Evolutionary conservation across 2,888 invertebrate genomes (phyloP), one percentile per base, ranked within the genome.

Genomic region (Diaprepes abbreviatus): DNA sequence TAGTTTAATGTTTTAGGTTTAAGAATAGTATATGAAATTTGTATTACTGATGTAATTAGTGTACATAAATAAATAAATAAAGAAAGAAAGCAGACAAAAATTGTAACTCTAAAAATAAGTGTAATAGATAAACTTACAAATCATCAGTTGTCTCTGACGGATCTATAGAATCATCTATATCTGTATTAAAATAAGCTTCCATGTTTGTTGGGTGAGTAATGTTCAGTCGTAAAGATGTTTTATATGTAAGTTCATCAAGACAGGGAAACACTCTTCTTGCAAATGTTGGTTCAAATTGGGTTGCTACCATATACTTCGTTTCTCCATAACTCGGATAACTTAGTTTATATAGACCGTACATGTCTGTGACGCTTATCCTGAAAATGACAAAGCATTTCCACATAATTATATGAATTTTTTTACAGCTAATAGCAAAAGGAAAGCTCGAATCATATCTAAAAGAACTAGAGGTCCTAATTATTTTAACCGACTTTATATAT

Each of bases 211-310:
- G 74, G 38, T 69, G 33, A 1, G 90, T 89, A 17, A 93, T 88
- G 59, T 91, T 91, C 77, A 93, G 88, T 77, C 90, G 89, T 81
- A 93, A 93, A 73, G 87, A 87, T n/a, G 93, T 91, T 84, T 93
- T 93, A 79, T 91, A 89, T 9, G 88, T 88, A 0, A 92, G 91
- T 77, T 93, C 93, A 78, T 93, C 93, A 79, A 93, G 92, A 79
- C 92, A 93, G 0, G 92, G 93, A 80, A 92, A 92, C 0, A 90
- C 90, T 7, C 86, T 83, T 35, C 91, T 83, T 0, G 91, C 91
- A 24, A 87, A 87, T 0, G 88, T 88, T 0, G 91, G 88, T 77
- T 90, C 89, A 72, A 91, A 90, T 74, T 91, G 89, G 0, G 91
- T 91, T 3, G 88, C 87, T 9, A 86, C 88, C 1, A 90, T 58